Conservation (phyloP, 1,140 invertebrate genomes). For the Chlorops oryzae region DNA sequence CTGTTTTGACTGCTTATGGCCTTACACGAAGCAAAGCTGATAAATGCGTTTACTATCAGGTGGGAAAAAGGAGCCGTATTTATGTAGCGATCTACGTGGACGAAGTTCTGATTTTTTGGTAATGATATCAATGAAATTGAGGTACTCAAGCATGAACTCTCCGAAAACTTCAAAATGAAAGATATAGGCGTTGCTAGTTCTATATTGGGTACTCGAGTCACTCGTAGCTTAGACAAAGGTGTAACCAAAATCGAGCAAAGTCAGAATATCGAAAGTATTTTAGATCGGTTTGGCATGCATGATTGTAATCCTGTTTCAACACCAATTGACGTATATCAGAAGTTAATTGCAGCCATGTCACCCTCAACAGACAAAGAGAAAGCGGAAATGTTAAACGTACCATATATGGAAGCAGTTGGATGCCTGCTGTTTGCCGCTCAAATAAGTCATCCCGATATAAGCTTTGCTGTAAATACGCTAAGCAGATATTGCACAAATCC, state of each 20-base stretch:
- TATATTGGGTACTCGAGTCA: constrained; percentile 5
- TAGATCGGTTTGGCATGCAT: constrained; percentile 18
- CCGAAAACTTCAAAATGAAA: constrained; percentile 9
- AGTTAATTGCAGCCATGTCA: constrained; percentile 13
- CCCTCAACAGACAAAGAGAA: constrained; percentile 11
- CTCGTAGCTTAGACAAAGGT: too few relatives aligned
- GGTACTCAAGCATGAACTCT: constrained; percentile 2
- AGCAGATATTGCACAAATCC: constrained; percentile 1
- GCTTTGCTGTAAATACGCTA: constrained; percentile 25
- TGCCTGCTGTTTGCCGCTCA: constrained; percentile 26
- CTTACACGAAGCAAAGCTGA: constrained; percentile 26
- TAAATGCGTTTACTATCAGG: constrained; percentile 35
- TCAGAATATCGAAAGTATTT: constrained; percentile 13
- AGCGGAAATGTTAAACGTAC: constrained; percentile 15
- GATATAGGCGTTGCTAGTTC: constrained; percentile 8
- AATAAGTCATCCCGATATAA: constrained; percentile 44
- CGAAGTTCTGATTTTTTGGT: constrained; percentile 39
- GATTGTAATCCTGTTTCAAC: constrained; percentile 20
- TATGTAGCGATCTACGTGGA: constrained; percentile 43
- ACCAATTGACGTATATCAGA: constrained; percentile 14
- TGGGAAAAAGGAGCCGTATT: constrained; percentile 17
- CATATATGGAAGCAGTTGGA: constrained; percentile 34
- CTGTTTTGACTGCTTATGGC: constrained; percentile 22
- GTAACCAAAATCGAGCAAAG: constrained; percentile 19
- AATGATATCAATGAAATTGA: constrained; percentile 25